Conservation (phyloP, 2,113 vertebrate species). For the Datnioides undecimradiatus region DNA sequence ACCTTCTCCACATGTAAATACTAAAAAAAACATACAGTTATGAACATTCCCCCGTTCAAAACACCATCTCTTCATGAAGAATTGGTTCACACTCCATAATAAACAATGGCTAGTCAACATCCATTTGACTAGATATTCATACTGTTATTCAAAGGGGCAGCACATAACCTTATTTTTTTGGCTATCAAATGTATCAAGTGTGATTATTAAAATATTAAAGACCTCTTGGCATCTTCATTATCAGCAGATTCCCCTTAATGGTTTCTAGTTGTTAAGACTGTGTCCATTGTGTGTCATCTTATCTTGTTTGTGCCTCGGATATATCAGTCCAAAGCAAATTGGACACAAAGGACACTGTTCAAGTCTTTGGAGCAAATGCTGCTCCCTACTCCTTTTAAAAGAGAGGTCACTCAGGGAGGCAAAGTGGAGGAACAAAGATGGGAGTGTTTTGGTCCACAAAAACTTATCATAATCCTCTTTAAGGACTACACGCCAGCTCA, state of each 20-base stretch:
- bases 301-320: slow-evolving; percentile 43
- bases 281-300: slow-evolving; percentile 31
- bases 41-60: not conserved
- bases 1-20: not conserved
- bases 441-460: slow-evolving; percentile 66
- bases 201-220: slow-evolving; percentile 42
- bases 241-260: slow-evolving; percentile 32
- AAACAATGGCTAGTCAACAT: slow-evolving; percentile 38
- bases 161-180: slow-evolving; percentile 16
- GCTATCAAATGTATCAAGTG: slow-evolving; percentile 40
- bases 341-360: slow-evolving; percentile 48
- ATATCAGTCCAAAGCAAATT: slow-evolving; percentile 10
- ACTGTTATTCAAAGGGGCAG: slow-evolving; percentile 30
- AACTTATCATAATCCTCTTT: slow-evolving; percentile 24
- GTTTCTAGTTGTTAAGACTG: slow-evolving; percentile 26
- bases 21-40: slow-evolving; percentile 22
- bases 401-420: slow-evolving; percentile 26
- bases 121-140: slow-evolving; percentile 5
- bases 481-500: slow-evolving; percentile 75
- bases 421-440: slow-evolving; percentile 38
- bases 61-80: slow-evolving; percentile 31
- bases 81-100: slow-evolving; percentile 5
- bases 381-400: slow-evolving; percentile 54
- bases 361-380: slow-evolving; percentile 57
- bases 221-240: slow-evolving; percentile 45